Percentiles rank a stretch among this genome's conserved stretches.
These are phyloP conservation scores for Atta colombica DNA, from an alignment of 1,140 invertebrate species.

Conservation along the genomic window DNA sequence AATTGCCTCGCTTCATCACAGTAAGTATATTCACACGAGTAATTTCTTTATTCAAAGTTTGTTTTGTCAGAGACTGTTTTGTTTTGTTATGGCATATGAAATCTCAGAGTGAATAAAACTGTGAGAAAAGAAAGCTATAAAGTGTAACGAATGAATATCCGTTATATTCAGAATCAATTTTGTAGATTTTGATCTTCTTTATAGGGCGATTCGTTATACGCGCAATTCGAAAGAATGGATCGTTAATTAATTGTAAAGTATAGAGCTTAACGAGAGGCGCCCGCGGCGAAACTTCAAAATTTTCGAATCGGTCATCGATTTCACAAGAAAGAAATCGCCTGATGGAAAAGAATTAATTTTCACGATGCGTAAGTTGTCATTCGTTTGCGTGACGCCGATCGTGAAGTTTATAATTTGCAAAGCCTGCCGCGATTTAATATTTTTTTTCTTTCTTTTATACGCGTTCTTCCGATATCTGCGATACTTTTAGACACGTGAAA, in stretches of 20 bases:
- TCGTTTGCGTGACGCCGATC: conserved; percentile 69
- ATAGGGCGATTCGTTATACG: not conserved
- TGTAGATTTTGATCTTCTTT: conserved; percentile 32
- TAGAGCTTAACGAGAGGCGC: conserved; percentile 34
- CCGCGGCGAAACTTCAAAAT: conserved; percentile 27
- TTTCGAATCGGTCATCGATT: conserved; percentile 35
- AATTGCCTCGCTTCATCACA: conserved; percentile 20
- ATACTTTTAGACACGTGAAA: conserved; percentile 43
- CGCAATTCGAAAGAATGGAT: conserved; percentile 19
- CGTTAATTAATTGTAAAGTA: conserved; percentile 51
- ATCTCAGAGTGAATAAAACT: conserved; percentile 18
- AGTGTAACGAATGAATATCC: not conserved
- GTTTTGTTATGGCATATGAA: conserved; percentile 1
- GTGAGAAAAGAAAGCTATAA: conserved; percentile 26
- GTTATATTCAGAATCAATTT: conserved; percentile 33
- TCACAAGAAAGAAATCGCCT: conserved; percentile 52
- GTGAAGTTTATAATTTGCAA: conserved; percentile 52
- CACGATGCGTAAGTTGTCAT: conserved; percentile 45
- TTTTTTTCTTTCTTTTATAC: not conserved
- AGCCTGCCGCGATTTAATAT: conserved; percentile 15
- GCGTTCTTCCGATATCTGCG: conserved; percentile 15
- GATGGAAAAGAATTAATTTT: conserved; percentile 70
- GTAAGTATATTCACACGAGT: not conserved
- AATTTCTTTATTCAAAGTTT: conserved; percentile 29
- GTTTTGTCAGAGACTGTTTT: not conserved